phyloP scores from a whole-genome alignment of 2,888 invertebrate genomes.

The Dermolepida albohirtum region DNA sequence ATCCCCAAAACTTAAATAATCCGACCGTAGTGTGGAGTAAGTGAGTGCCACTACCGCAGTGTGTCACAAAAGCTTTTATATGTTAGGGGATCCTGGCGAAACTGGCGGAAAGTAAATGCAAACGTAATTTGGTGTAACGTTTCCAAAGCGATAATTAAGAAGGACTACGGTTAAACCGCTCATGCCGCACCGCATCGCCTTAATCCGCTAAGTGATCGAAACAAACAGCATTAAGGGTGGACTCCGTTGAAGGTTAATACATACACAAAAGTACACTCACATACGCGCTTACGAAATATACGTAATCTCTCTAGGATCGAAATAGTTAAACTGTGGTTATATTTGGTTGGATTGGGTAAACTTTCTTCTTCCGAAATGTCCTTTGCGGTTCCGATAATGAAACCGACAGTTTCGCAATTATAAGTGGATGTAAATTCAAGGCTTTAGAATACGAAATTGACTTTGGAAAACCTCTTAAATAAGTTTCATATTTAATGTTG shows the following conservation, averaged over 20 bases:
- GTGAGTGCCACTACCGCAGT: slow-evolving; percentile 6
- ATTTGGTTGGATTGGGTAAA: neutral
- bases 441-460: too few relatives aligned
- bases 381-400: slow-evolving; percentile 17
- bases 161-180: slow-evolving; percentile 46
- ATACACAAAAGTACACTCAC: neutral
- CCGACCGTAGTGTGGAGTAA: slow-evolving; percentile 12
- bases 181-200: slow-evolving; percentile 41
- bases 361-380: slow-evolving; percentile 16
- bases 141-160: slow-evolving; percentile 48
- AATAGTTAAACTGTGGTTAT: neutral
- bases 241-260: slow-evolving; percentile 3
- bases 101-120: slow-evolving; percentile 11
- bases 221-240: slow-evolving; percentile 46
- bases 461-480: too few relatives aligned
- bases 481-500: too few relatives aligned
- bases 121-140: slow-evolving; percentile 41
- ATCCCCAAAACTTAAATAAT: slow-evolving; percentile 25
- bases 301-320: neutral
- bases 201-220: slow-evolving; percentile 49
- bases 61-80: slow-evolving; percentile 26
- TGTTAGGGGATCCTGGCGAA: slow-evolving; percentile 12
- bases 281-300: neutral
- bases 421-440: too few relatives aligned
- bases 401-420: too few relatives aligned